Evolutionary conservation across 2,797 vertebrate genomes (phyloP).

Genomic region (Philypnodon macrostomus): DNA sequence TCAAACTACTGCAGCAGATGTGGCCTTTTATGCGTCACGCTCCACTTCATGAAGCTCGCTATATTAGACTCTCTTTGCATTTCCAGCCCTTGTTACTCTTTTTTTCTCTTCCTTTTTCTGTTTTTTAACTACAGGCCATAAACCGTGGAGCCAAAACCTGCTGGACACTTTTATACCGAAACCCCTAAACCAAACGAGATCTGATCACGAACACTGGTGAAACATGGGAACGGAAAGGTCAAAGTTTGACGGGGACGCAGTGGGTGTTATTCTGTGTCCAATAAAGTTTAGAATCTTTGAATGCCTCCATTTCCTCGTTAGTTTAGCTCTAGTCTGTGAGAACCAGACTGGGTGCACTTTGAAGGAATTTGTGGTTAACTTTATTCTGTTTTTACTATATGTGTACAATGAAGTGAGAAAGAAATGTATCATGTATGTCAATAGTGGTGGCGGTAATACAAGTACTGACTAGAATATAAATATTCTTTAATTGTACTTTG

Average conservation of each 20-base stretch:
- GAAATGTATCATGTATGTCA: neutral
- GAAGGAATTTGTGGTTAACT: neutral
- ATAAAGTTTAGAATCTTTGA: slow-evolving; percentile 6
- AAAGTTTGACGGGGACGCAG: neutral
- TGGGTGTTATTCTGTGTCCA: neutral
- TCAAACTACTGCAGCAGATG: slow-evolving; percentile 46
- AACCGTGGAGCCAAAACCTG: slow-evolving; percentile 65
- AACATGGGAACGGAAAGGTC: slow-evolving; percentile 22
- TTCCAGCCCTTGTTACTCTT: slow-evolving; percentile 35
- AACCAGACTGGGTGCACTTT: slow-evolving; percentile 5
- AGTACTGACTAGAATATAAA: too few relatives aligned
- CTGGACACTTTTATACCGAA: slow-evolving; percentile 76
- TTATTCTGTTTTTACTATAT: neutral
- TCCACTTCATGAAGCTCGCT: slow-evolving; percentile 37
- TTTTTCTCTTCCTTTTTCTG: slow-evolving; percentile 9
- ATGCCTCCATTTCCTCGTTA: slow-evolving; percentile 5
- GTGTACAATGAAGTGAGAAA: slow-evolving; percentile 3
- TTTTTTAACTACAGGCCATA: slow-evolving; percentile 55
- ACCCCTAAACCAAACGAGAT: slow-evolving; percentile 78
- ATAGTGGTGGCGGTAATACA: too few relatives aligned
- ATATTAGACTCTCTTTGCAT: slow-evolving; percentile 43
- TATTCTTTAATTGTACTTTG: too few relatives aligned
- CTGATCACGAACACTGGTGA: slow-evolving; percentile 73
- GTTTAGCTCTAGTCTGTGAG: neutral
- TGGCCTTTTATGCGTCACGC: slow-evolving; percentile 38